Evolutionary conservation across 2,113 vertebrate species (phyloP), one percentile per base, ranked within the genome.

Genomic region (Mystacornis crossleyi): DNA sequence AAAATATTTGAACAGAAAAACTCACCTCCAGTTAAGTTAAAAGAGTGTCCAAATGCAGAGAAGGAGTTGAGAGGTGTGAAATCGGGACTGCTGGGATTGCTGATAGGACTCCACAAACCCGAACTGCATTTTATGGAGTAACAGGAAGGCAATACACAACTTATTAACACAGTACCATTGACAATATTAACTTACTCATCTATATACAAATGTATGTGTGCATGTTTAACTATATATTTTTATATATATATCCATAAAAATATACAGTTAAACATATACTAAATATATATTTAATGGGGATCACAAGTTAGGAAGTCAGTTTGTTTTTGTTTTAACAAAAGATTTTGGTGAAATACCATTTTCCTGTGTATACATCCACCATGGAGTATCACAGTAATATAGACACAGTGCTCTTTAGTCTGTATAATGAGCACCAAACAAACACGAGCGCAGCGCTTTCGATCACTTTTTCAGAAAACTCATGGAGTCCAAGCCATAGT

Each of bases 41-140:
- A 99, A 87, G 99, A 99, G 93, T 99, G 99, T 95, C 99, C 99
- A 54, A 99, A 99, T 29, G 99, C 99, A 14, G 99, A 99, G 97
- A 99, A 99, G 0, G 99, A 99, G 95, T 99, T 99, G 81, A 98
- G 96, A 23, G 99, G 97, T 3, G 97, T 98, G 92, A 98, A 99
- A 94, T 98, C 98, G 1, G 99, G 98, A 94, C 98, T 99, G 95
- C 96, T 98, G 60, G 98, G 97, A 72, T 97, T 98, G 96, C 99
- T 99, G 72, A 98, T 82, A 18, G 99, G 98, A 96, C 99, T 99
- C 99, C 99, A 99, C 54, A 99, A 96, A 94, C 99, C 99, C 21
- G 99, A 99, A 96, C 99, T 99, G 62, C 34, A 47, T 5, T 29
- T 80, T 18, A 21, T 4, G 62, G 36, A 83, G 36, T 7, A 83